Evolutionary conservation across 2,113 vertebrate genomes (phyloP).

Genomic region (Furnarius figulus): DNA sequence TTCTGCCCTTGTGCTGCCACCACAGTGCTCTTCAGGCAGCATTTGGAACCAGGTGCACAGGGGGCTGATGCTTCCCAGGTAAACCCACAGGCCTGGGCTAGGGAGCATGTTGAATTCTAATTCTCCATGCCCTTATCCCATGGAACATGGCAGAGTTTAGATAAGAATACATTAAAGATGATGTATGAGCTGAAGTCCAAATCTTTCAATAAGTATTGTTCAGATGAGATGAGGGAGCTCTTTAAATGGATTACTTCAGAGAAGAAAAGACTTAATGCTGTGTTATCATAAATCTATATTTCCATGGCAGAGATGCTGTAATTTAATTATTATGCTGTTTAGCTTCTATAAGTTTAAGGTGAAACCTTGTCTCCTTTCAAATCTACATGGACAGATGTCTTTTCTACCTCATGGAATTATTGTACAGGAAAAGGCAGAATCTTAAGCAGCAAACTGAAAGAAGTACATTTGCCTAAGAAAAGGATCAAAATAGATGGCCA

Average conservation of each 20-base stretch:
- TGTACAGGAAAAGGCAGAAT: background rate
- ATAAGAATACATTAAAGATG: slow-evolving; percentile 14
- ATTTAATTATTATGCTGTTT: slow-evolving; percentile 21
- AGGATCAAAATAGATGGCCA: background rate
- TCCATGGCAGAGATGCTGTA: background rate
- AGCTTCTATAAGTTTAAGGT: background rate
- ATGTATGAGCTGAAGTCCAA: background rate
- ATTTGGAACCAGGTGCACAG: background rate
- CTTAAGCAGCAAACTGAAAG: background rate
- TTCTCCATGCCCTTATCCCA: background rate
- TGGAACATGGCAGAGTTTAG: background rate
- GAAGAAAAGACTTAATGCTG: slow-evolving; percentile 7
- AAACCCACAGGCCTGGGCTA: background rate
- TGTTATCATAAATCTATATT: slow-evolving; percentile 29
- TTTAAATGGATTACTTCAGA: slow-evolving; percentile 16
- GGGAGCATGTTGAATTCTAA: background rate
- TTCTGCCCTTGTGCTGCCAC: background rate
- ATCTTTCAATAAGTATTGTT: slow-evolving; percentile 3
- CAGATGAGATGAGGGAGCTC: slow-evolving; percentile 22
- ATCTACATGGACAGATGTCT: background rate
- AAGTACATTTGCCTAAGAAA: background rate
- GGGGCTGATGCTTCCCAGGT: background rate
- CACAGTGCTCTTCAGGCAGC: background rate
- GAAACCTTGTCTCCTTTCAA: background rate
- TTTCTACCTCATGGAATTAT: background rate